A percentile compares a stretch with the other conserved stretches of the same genome.
Evolutionary conservation across 2,888 invertebrate species (phyloP).

Genomic region (Caenorhabditis parvicauda): DNA sequence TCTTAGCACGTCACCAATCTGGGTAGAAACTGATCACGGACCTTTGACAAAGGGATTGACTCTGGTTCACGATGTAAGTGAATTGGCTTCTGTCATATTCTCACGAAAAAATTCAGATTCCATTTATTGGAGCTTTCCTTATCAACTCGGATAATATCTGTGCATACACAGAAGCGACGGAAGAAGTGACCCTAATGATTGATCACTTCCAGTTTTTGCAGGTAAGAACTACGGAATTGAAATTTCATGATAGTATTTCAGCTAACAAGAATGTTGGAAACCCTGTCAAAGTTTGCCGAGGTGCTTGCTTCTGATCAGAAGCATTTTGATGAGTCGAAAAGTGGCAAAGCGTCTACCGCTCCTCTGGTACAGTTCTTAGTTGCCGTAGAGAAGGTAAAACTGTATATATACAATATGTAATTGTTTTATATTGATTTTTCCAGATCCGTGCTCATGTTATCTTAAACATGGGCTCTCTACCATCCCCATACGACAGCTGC

Average conservation of each 20-base stretch:
- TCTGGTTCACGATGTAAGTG: conserved; percentile 38
- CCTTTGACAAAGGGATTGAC: conserved; percentile 33
- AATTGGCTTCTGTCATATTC: background rate
- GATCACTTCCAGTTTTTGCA: conserved; percentile 61
- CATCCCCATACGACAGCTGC: conserved; percentile 49
- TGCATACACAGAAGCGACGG: conserved; percentile 38
- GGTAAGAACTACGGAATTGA: too few relatives aligned
- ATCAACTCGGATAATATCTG: conserved; percentile 26
- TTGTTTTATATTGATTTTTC: conserved; percentile 2
- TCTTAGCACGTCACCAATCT: conserved; percentile 42
- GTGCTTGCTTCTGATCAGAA: conserved; percentile 43
- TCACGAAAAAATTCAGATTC: conserved; percentile 11
- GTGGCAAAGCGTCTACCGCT: conserved; percentile 4
- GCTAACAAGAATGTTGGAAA: conserved; percentile 24
- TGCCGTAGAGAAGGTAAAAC: conserved; percentile 15
- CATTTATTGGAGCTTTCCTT: conserved; percentile 28
- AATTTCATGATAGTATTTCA: too few relatives aligned
- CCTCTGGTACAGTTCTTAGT: conserved; percentile 18
- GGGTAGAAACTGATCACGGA: conserved; percentile 52
- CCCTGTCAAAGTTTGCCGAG: conserved; percentile 42
- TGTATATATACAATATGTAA: background rate
- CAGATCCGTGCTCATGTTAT: conserved; percentile 47
- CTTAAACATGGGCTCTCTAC: conserved; percentile 44
- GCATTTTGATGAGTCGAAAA: conserved; percentile 32
- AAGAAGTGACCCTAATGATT: conserved; percentile 41